phyloP scores from a whole-genome alignment of 1,140 invertebrate genomes.

The Drosophila bipectinata region DNA sequence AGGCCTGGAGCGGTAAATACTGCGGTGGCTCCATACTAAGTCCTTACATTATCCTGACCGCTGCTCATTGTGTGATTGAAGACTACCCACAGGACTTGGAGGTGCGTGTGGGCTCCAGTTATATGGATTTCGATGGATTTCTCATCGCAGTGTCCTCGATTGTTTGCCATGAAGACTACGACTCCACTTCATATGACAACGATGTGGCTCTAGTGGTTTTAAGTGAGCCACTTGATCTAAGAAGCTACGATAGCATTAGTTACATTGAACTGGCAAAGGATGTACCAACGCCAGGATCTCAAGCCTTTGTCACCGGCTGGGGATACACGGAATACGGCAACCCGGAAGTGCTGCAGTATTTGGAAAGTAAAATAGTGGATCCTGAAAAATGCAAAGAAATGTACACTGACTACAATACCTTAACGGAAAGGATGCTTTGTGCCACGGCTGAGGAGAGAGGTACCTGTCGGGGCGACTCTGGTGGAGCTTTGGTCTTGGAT shows the following conservation, averaged over 20 bases:
- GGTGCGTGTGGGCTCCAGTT: slow-evolving; percentile 24
- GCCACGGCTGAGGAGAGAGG: background rate
- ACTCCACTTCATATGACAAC: background rate
- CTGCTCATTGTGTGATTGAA: slow-evolving; percentile 85
- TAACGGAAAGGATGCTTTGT: slow-evolving; percentile 11
- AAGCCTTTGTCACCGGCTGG: slow-evolving; percentile 14
- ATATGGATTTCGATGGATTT: background rate
- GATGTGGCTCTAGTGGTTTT: slow-evolving; percentile 21
- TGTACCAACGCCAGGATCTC: background rate
- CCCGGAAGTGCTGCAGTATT: slow-evolving; percentile 1
- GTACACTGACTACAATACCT: background rate
- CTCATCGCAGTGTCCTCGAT: slow-evolving; percentile 1
- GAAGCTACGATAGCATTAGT: background rate
- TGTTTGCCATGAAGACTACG: slow-evolving; percentile 2
- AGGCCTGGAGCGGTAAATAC: slow-evolving; percentile 66
- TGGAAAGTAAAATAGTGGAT: slow-evolving; percentile 3
- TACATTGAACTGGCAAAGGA: slow-evolving; percentile 5
- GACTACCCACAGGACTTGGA: background rate
- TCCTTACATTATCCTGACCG: slow-evolving; percentile 84
- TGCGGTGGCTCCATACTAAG: slow-evolving; percentile 86
- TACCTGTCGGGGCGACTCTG: slow-evolving; percentile 13
- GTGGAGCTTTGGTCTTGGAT: slow-evolving; percentile 12
- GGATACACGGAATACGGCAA: slow-evolving; percentile 1
- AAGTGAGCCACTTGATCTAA: background rate
- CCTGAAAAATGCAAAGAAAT: background rate